Evolutionary conservation across 2,113 vertebrate species (phyloP).

Genomic region (Macrotus californicus): DNA sequence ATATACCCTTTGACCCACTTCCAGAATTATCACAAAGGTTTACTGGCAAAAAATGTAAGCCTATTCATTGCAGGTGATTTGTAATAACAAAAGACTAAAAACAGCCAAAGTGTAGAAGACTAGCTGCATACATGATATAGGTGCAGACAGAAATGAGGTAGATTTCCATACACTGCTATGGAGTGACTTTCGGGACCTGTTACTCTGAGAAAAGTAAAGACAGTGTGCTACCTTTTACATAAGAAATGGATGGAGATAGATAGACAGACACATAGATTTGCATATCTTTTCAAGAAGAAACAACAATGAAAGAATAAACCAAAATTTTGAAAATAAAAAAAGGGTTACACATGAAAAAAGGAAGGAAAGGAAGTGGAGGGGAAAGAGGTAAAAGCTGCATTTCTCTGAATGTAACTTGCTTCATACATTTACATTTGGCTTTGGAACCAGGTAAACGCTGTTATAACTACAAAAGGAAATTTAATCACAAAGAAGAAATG

Average conservation of each 20-base stretch:
- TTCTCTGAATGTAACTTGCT: not conserved
- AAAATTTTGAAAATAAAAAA: not conserved
- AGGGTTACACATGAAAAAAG: not conserved
- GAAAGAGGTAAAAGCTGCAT: not conserved
- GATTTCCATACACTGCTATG: not conserved
- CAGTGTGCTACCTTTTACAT: not conserved
- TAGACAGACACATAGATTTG: not conserved
- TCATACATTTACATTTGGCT: not conserved
- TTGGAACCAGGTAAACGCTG: not conserved
- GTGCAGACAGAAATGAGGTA: not conserved
- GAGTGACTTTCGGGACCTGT: not conserved
- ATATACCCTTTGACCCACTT: not conserved
- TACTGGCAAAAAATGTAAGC: not conserved
- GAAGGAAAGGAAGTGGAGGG: not conserved
- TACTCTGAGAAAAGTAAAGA: not conserved
- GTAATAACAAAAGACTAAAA: not conserved
- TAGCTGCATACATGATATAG: not conserved
- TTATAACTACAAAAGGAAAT: not conserved
- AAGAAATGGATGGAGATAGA: not conserved
- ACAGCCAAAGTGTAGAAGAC: not conserved
- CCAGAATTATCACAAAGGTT: not conserved
- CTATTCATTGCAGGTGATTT: not conserved
- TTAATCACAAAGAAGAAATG: not conserved
- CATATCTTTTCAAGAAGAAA: not conserved
- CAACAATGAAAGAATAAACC: not conserved